Evolutionary conservation across 1,140 invertebrate species (phyloP).

Genomic region (Heliconius eleuchia): DNA sequence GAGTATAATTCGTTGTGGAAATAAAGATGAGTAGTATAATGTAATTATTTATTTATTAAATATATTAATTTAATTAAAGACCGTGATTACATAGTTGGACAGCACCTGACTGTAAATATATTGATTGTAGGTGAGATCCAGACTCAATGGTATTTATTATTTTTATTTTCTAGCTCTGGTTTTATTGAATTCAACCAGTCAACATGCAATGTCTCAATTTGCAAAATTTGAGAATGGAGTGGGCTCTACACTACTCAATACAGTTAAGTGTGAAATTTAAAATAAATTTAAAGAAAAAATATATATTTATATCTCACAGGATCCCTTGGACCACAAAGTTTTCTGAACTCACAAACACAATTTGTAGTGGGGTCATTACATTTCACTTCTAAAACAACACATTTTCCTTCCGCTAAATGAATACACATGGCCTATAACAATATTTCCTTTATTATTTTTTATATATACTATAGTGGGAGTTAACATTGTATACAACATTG

Average conservation of each 20-base stretch:
- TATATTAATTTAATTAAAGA: no score
- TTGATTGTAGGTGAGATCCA: no score
- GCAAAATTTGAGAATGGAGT: neutral
- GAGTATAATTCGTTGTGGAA: neutral
- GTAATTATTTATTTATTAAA: neutral
- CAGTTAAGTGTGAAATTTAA: neutral
- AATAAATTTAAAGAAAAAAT: neutral
- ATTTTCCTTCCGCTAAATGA: slow-evolving; percentile 91
- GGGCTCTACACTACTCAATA: no score
- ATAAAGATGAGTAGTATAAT: neutral
- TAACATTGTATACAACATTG: no score
- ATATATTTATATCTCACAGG: slow-evolving; percentile 84
- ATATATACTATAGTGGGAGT: neutral
- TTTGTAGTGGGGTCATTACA: slow-evolving; percentile 81
- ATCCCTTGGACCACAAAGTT: slow-evolving; percentile 93
- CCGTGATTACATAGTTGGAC: no score
- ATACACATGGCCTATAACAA: slow-evolving; percentile 86
- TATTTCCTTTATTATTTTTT: neutral
- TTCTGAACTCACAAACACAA: slow-evolving; percentile 88
- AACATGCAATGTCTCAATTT: no score
- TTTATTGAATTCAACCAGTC: no score
- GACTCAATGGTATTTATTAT: no score
- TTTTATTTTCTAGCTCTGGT: no score
- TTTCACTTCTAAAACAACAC: slow-evolving; percentile 91
- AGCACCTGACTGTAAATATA: no score